Conservation (phyloP, 2,888 invertebrate species). For the Eilema sororculum region DNA sequence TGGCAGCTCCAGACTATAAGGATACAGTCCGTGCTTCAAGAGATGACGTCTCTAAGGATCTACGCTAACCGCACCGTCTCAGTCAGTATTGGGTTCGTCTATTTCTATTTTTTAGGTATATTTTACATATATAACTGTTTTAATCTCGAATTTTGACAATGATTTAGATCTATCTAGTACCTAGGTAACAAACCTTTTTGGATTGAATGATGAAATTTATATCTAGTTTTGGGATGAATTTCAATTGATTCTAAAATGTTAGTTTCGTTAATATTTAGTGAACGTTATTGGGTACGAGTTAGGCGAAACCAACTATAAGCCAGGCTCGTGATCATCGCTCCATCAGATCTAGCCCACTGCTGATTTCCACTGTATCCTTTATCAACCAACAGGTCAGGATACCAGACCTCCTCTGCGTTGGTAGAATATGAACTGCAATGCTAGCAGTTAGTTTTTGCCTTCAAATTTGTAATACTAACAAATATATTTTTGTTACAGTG, state of each 20-base stretch:
- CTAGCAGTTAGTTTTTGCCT: neutral
- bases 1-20: constrained; percentile 88
- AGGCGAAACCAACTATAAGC: too few species aligned
- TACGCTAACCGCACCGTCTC: constrained; percentile 88
- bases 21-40: constrained; percentile 88
- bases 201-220: too few species aligned
- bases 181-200: too few species aligned
- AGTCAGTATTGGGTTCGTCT: constrained; percentile 89
- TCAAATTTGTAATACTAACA: neutral
- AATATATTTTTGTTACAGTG: constrained; percentile 72
- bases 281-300: too few species aligned
- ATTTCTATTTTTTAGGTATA: constrained; percentile 46
- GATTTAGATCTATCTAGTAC: neutral
- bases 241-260: too few species aligned
- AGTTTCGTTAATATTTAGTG: too few species aligned
- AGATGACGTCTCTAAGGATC: constrained; percentile 88
- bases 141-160: neutral
- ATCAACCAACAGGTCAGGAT: neutral
- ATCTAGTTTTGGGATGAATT: too few species aligned
- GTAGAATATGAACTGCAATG: neutral
- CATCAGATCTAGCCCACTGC: neutral
- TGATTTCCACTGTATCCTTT: neutral
- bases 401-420: too few species aligned
- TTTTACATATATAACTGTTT: neutral
- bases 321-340: too few species aligned